Evolutionary conservation across 2,113 vertebrate species (phyloP), one percentile per base, ranked within the genome.

Genomic region (Rhinolophus sinicus): DNA sequence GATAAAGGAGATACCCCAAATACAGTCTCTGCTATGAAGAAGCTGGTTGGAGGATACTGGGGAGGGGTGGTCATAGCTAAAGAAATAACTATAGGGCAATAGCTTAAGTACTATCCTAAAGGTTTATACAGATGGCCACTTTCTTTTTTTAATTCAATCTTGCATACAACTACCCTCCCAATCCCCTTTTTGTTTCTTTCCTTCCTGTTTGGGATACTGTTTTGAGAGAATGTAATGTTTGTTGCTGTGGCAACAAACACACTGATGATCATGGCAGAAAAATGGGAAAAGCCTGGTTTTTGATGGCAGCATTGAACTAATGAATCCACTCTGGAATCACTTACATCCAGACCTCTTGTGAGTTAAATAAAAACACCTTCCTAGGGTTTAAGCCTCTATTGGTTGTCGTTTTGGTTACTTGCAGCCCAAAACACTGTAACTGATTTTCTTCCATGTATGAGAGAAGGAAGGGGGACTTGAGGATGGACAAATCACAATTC

Each of bases 221-320:
- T 93, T 83, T 70, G 54, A 87, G 69, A 93, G 40, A 93, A 78
- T 81, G 72, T 77, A 76, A 69, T 93, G 24, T 80, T 88, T 44
- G 72, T 64, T 86, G 73, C 58, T 47, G 9, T 88, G 62, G 67
- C 62, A 80, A 84, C 83, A 76, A 40, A 75, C 8, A 70, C 7
- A 38, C 14, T 16, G 56, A 64, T 44, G 22, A 65, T 44, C 62
- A 72, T 6, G 33, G 75, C 21, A 70, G 77, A 47, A 54, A 69
- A 47, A 14, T 73, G 76, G 26, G 78, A 67, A 65, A 52, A 96
- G 44, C 10, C 83, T 65, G 38, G n/a, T 28, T 86, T 89, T 77
- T 30, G n/a, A 82, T 26, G 30, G 21, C 21, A 65, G 58, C 50
- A 2, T 24, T 3, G 54, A 76, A 35, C 70, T 54, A 56, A 0